Evolutionary conservation across 2,113 vertebrate genomes (phyloP), one percentile per base, ranked within the genome.

Genomic region (mouse (Mus musculus)): DNA sequence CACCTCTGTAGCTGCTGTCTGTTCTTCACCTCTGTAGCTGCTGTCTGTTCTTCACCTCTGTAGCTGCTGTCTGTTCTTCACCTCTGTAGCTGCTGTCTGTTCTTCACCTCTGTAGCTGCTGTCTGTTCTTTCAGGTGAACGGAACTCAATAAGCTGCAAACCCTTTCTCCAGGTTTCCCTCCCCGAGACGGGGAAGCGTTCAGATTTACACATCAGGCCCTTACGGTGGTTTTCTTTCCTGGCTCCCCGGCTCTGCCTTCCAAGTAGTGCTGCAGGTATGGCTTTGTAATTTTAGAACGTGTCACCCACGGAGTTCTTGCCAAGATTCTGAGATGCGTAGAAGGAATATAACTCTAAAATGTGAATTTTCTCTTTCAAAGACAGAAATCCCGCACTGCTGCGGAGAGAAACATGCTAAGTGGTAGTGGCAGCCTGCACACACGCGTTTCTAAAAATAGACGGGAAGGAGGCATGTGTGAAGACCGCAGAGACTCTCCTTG

Each of bases 361-460:
- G 88, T 42, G 94, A 84, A 26, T 61, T 39, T 94, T 96, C 89
- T 73, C 33, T 93, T 95, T 61, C n/a, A 26, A 93, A 93, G 76
- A 89, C 85, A 81, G 96, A 95, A 95, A 75, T 67, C 69, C 42
- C 61, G 69, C 91, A 85, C 80, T 56, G 86, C 69, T 95, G 49
- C 78, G 75, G 36, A 71, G 77, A 56, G 81, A 90, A n/a, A 63
- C 8, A 1, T 13, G 73, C 16, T 28, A 39, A 5, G 36, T 39
- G 89, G 59, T 24, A 36, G 71, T 67, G 82, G 52, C 81, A 28
- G 13, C 0, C 1, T 84, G 78, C 89, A 95, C 72, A 96, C 72
- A 96, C 92, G 72, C 71, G 42, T 95, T 91, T 96, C 96, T 87
- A 54, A 96, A 98, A 96, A 96, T 69, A 97, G 72, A 26, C 3